Evolutionary conservation across 2,888 invertebrate species (phyloP), one percentile per base, ranked within the genome.

Genomic region (Lasioglossum morio): DNA sequence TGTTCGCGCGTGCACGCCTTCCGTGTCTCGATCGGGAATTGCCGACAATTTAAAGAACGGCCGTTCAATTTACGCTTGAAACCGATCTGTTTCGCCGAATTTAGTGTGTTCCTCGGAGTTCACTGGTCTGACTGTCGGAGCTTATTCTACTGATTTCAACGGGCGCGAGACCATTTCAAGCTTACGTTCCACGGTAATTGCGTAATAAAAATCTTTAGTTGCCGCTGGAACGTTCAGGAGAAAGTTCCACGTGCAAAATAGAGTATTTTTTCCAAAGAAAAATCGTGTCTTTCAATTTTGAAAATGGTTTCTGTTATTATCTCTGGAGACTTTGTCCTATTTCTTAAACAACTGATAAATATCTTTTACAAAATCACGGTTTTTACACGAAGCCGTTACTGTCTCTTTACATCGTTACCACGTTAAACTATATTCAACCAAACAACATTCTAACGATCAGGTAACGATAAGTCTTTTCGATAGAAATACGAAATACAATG

Each of bases 81-180:
- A 0, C 14, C 63, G 77, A 40, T 81, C 63, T 57, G 30, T n/a
- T 77, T 70, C 48, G 30, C 72, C 40, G 79, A 79, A 82, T 75
- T 73, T 30, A 10, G 40, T n/a, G 53, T 53, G n/a, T n/a, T 43
- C 40, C n/a, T 23, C 12, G 4, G 23, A 69, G 34, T 19, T 37
- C 23, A 19, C 19, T 4, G 37, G 37, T 34, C 37, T 23, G 23
- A 37, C 37, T 10, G 8, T 23, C 3, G 69, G 37, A 69, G 23
- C 23, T 37, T 69, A 10, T 69, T 69, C 37, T 34, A 40, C 72
- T n/a, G 27, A 72, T n/a, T 72, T 43, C 43, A n/a, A 72, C 43
- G 46, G 19, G 40, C 23, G 16, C 30, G 16, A 30, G 63, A 16
- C 14, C 63, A 30, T 5, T 30, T 63, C 14, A 7, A 23, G 3